Evolutionary conservation across 2,888 invertebrate species (phyloP).

Genomic region (Lasioglossum leucozonium): DNA sequence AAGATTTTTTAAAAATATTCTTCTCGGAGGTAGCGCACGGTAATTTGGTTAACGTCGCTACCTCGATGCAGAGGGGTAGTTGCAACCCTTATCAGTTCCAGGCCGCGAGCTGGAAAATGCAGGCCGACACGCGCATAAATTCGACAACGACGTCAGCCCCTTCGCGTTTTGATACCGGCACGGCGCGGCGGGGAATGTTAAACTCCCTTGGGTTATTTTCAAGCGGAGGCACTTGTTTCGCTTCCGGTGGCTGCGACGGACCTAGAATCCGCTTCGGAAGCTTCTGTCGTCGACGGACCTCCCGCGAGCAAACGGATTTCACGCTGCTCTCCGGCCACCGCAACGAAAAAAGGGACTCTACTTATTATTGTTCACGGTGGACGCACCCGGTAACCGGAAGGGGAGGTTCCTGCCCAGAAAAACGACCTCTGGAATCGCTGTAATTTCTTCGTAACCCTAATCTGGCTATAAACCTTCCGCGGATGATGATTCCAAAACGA

Average conservation of each 20-base stretch:
- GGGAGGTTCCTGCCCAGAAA: not conserved
- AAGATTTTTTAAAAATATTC: not conserved
- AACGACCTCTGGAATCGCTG: not conserved
- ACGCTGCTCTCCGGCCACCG: conserved; percentile 27
- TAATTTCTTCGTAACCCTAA: not conserved
- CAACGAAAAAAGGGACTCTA: conserved; percentile 21
- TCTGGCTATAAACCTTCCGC: not conserved
- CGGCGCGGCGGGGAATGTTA: not conserved
- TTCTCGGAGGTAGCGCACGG: not conserved
- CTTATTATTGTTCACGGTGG: conserved; percentile 49
- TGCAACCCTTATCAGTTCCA: conserved; percentile 32
- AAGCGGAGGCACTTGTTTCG: not conserved
- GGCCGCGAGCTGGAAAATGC: conserved; percentile 35
- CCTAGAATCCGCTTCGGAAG: not conserved
- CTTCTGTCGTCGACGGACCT: conserved; percentile 23
- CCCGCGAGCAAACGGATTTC: conserved; percentile 51
- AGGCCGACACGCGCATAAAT: conserved; percentile 71
- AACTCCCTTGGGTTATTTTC: not conserved
- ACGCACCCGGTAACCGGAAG: conserved; percentile 16
- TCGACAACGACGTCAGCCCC: conserved; percentile 74
- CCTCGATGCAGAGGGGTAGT: not conserved
- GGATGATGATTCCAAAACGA: not conserved
- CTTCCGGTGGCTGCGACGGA: not conserved
- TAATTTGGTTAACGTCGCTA: not conserved
- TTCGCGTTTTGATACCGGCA: not conserved